phyloP scores from a whole-genome alignment of 2,888 invertebrate species.

The Arrhopalites spinosus region DNA sequence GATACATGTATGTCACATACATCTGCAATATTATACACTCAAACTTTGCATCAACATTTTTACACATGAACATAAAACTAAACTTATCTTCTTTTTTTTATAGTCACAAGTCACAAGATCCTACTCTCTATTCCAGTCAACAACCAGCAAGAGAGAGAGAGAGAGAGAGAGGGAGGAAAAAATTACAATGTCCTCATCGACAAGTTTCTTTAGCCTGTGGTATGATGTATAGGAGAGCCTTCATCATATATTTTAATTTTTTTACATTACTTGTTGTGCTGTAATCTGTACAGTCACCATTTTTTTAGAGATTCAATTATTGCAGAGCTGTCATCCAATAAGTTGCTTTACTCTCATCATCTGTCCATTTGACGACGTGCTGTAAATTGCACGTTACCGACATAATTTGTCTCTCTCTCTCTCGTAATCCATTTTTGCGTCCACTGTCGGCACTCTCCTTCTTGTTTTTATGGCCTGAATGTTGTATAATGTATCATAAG shows the following conservation, averaged over 20 bases:
- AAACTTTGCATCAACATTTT: background rate
- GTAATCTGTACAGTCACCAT: too few relatives aligned
- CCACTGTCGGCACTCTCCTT: background rate
- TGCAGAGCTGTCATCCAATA: slow-evolving; percentile 4
- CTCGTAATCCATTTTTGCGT: background rate
- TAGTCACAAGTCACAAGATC: background rate
- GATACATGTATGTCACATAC: background rate
- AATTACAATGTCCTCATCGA: too few relatives aligned
- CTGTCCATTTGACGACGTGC: background rate
- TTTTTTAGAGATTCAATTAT: slow-evolving; percentile 1
- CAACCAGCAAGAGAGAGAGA: too few relatives aligned
- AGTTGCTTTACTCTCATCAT: background rate
- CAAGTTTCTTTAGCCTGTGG: too few relatives aligned
- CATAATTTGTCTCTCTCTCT: background rate
- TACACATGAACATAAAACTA: background rate
- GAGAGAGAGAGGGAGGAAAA: background rate
- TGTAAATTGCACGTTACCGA: background rate
- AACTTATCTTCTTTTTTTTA: background rate
- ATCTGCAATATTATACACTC: background rate
- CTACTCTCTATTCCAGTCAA: background rate
- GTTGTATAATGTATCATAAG: too few relatives aligned
- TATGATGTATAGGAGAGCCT: too few relatives aligned
- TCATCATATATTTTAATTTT: too few relatives aligned
- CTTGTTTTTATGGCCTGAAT: too few relatives aligned
- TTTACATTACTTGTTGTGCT: too few relatives aligned